Percentiles rank a stretch among this genome's conserved stretches.
phyloP scores from a whole-genome alignment of 1,140 invertebrate genomes.

The Telenomus remus region DNA sequence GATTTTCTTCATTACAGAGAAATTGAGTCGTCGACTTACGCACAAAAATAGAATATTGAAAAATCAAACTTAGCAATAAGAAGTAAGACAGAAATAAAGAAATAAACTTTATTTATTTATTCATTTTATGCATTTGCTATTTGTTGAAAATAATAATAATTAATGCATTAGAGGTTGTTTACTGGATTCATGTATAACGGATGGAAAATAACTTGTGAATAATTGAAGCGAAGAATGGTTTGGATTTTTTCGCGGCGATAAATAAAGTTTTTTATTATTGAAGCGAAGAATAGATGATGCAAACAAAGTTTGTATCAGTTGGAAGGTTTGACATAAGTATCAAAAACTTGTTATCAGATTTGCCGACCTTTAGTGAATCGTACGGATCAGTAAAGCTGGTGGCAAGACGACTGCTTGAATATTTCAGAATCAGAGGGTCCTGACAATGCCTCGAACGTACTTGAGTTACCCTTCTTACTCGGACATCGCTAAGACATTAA shows the following conservation, averaged over 20 bases:
- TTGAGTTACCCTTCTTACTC: constrained; percentile 62
- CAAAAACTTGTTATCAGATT: constrained; percentile 75
- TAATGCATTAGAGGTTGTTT: too few species aligned
- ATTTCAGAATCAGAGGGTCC: constrained; percentile 70
- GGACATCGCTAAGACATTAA: constrained; percentile 69
- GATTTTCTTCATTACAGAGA: too few species aligned
- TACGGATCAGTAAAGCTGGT: constrained; percentile 43
- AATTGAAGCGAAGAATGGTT: neutral
- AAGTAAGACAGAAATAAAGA: too few species aligned
- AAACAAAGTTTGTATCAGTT: constrained; percentile 40
- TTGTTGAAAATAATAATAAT: too few species aligned
- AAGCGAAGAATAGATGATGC: constrained; percentile 21
- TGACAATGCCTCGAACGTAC: constrained; percentile 67
- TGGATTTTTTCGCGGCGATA: neutral
- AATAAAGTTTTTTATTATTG: constrained; percentile 6
- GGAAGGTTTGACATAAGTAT: constrained; percentile 63
- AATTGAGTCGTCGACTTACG: too few species aligned
- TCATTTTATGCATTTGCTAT: too few species aligned
- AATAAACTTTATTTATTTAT: too few species aligned
- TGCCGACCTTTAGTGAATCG: constrained; percentile 67
- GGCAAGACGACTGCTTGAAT: constrained; percentile 70
- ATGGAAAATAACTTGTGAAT: too few species aligned
- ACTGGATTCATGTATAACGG: too few species aligned
- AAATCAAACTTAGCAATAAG: too few species aligned
- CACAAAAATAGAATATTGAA: too few species aligned